Evolutionary conservation across 1,140 invertebrate genomes (phyloP).

Genomic region (Trachymyrmex septentrionalis): DNA sequence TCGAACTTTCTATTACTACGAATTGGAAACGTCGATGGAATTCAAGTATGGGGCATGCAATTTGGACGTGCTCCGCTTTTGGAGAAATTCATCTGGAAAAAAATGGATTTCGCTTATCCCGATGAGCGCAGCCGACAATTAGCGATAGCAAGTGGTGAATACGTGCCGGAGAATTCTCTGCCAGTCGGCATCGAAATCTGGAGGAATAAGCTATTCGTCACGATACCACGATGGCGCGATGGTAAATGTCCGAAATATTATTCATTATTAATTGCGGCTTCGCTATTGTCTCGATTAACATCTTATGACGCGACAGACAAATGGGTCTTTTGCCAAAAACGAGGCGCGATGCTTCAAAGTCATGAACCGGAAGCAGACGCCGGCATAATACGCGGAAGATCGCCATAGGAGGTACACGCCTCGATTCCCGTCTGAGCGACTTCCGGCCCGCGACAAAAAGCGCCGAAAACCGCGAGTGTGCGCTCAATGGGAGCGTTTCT

Average conservation of each 20-base stretch:
- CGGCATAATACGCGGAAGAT: constrained; percentile 59
- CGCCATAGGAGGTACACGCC: constrained; percentile 62
- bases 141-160: constrained; percentile 89
- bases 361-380: constrained; percentile 64
- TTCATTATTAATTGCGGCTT: constrained; percentile 30
- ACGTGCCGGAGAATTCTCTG: constrained; percentile 91
- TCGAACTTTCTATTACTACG: constrained; percentile 22
- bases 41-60: constrained; percentile 72
- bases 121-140: constrained; percentile 87
- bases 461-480: constrained; percentile 72
- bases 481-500: constrained; percentile 69
- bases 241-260: constrained; percentile 82
- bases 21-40: constrained; percentile 35
- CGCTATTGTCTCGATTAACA: constrained; percentile 38
- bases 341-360: constrained; percentile 47
- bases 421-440: constrained; percentile 80
- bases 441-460: constrained; percentile 81
- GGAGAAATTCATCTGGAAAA: constrained; percentile 91
- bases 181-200: constrained; percentile 93
- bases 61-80: constrained; percentile 86
- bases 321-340: neutral
- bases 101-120: constrained; percentile 92
- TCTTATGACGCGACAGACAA: constrained; percentile 49
- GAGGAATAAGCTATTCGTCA: constrained; percentile 92
- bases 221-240: constrained; percentile 91